A percentile compares a stretch with the other conserved stretches of the same genome.
These are phyloP conservation scores for Eremophila alpestris DNA, from an alignment of 2,797 vertebrate genomes.

Conservation along the genomic window DNA sequence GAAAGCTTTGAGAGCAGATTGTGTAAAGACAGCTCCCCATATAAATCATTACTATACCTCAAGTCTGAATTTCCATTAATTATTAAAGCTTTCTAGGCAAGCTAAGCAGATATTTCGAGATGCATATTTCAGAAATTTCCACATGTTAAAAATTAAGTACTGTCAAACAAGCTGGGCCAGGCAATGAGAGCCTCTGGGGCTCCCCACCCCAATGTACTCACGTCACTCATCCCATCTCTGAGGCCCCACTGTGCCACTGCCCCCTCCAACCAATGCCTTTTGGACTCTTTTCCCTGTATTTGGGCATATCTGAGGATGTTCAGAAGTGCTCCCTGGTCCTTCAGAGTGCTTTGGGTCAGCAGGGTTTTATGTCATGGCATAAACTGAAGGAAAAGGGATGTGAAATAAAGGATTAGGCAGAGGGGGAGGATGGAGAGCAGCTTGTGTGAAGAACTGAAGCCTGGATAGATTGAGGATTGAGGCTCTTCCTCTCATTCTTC, in stretches of 20 bases:
- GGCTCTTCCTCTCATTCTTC: not conserved
- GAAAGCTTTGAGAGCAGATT: conserved; percentile 68
- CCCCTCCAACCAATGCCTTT: not conserved
- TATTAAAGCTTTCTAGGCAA: conserved; percentile 76
- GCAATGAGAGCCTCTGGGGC: conserved; percentile 14
- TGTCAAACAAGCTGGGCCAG: conserved; percentile 12
- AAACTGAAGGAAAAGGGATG: not conserved
- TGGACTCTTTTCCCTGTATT: not conserved
- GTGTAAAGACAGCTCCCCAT: conserved; percentile 58
- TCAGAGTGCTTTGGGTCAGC: not conserved
- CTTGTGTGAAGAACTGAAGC: not conserved
- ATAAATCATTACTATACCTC: conserved; percentile 69
- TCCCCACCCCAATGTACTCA: not conserved
- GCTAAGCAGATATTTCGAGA: conserved; percentile 70
- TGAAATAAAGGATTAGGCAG: not conserved
- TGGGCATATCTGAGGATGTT: not conserved
- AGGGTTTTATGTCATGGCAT: not conserved
- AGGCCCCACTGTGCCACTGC: not conserved
- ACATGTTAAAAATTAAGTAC: conserved; percentile 69
- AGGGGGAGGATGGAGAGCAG: not conserved
- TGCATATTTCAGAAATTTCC: conserved; percentile 65
- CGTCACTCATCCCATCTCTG: not conserved
- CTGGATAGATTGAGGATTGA: not conserved
- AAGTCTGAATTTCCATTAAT: conserved; percentile 74
- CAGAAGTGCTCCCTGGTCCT: not conserved